phyloP scores from a whole-genome alignment of 2,797 vertebrate genomes.

The Phyllotis vaccarum region DNA sequence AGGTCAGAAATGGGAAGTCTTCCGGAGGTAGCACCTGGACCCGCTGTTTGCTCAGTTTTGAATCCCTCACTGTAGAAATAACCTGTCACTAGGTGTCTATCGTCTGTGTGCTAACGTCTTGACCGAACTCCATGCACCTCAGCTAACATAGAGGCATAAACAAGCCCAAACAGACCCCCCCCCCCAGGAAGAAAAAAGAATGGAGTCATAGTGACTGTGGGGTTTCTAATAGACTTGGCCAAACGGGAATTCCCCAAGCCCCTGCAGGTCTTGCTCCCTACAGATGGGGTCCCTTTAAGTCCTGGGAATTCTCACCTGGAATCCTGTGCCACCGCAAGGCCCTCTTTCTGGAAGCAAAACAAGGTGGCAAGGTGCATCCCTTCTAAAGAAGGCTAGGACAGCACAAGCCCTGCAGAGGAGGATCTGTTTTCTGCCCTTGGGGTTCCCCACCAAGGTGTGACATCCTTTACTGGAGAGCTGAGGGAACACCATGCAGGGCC shows the following conservation, averaged over 20 bases:
- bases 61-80: not conserved
- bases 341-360: not conserved
- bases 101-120: not conserved
- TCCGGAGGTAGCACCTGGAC: not conserved
- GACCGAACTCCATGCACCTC: accelerated
- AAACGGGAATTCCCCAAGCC: not conserved
- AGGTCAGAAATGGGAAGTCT: not conserved
- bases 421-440: not conserved
- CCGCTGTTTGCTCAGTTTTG: accelerated
- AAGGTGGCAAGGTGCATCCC: accelerated
- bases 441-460: not conserved
- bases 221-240: not conserved
- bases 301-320: accelerated
- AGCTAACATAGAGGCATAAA: accelerated
- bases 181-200: not conserved
- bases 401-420: not conserved
- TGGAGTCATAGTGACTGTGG: accelerated
- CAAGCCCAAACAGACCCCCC: too few species aligned
- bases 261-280: not conserved
- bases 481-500: accelerated
- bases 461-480: not conserved
- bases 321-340: not conserved
- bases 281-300: accelerated
- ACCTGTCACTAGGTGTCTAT: too few species aligned
- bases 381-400: not conserved